A percentile compares a stretch with the other conserved stretches of the same genome.
phyloP scores from a whole-genome alignment of 1,140 invertebrate species.

The Sminthurinus signatus region DNA sequence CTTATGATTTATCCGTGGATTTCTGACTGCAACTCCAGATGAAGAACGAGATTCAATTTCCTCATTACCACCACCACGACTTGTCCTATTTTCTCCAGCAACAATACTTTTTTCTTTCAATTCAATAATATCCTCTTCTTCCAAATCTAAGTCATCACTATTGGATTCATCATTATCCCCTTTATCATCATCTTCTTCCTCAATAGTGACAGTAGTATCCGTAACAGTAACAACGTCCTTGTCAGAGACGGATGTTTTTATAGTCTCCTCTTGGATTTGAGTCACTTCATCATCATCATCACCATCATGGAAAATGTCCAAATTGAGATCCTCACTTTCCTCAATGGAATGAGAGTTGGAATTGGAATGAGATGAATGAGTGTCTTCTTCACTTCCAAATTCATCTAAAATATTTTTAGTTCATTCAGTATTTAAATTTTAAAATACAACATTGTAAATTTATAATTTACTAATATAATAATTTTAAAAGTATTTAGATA shows the following conservation, averaged over 20 bases:
- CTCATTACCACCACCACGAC: neutral
- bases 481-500: neutral
- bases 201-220: no score
- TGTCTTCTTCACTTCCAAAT: slow-evolving; percentile 7
- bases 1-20: neutral
- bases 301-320: no score
- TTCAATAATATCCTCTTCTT: neutral
- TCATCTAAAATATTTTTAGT: neutral
- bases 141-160: neutral
- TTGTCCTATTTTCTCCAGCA: neutral
- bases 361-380: no score
- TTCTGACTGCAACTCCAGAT: neutral
- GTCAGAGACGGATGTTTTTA: no score
- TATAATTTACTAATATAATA: neutral
- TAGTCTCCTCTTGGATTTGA: no score
- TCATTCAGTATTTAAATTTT: neutral
- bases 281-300: no score
- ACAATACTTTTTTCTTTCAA: neutral
- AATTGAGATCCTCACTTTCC: no score
- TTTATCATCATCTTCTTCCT: no score
- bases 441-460: neutral
- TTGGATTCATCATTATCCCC: neutral
- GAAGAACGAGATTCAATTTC: no score
- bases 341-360: no score
- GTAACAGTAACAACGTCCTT: no score